phyloP scores from a whole-genome alignment of 2,113 vertebrate genomes.

The Hystrix cristata region DNA sequence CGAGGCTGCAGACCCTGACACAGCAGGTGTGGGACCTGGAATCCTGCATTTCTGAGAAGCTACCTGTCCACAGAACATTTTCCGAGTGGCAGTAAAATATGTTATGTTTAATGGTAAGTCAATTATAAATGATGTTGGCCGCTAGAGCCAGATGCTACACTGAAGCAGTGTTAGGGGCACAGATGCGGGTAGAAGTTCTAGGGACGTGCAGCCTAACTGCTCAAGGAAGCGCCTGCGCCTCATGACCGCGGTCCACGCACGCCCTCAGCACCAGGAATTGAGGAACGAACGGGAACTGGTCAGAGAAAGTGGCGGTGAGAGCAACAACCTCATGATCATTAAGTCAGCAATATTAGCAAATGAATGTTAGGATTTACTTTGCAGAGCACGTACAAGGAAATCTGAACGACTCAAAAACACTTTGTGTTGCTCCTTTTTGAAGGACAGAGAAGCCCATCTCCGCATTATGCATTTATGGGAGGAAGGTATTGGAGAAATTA shows the following conservation, averaged over 20 bases:
- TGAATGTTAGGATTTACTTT: constrained; percentile 35
- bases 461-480: constrained; percentile 60
- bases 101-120: neutral
- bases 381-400: neutral
- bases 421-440: constrained; percentile 47
- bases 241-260: neutral
- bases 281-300: neutral
- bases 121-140: neutral
- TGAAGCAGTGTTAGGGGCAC: neutral
- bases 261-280: neutral
- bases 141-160: neutral
- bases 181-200: neutral
- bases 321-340: neutral
- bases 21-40: neutral
- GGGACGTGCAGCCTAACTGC: neutral
- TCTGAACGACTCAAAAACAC: neutral
- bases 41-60: neutral
- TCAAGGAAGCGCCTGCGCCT: neutral
- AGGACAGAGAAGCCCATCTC: constrained; percentile 50
- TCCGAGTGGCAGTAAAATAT: neutral
- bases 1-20: neutral
- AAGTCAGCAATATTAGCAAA: neutral
- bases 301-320: neutral
- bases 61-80: neutral
- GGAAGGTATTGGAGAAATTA: constrained; percentile 79